Evolutionary conservation across 2,797 vertebrate genomes (phyloP).

Genomic region (Catostomus latipinnis): DNA sequence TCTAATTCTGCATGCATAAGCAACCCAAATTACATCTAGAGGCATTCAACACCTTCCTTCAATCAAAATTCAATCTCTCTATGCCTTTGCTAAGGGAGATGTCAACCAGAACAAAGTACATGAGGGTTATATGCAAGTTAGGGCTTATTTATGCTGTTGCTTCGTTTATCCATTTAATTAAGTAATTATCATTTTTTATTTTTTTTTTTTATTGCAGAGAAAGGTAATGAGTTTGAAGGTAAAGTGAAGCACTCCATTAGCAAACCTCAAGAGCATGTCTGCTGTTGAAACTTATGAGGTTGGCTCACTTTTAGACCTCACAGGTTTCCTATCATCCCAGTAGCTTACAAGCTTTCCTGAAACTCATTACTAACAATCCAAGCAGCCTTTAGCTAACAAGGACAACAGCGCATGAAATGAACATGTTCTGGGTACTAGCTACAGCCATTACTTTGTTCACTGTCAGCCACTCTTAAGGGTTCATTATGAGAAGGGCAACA

Average conservation of each 20-base stretch:
- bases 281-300: conserved; percentile 25
- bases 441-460: conserved; percentile 62
- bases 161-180: conserved; percentile 50
- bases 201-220: conserved; percentile 14
- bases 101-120: conserved; percentile 19
- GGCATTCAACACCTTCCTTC: conserved; percentile 18
- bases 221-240: conserved; percentile 54
- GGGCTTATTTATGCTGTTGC: conserved; percentile 32
- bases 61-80: conserved; percentile 47
- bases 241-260: conserved; percentile 54
- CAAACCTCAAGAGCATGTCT: conserved; percentile 12
- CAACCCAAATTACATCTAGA: conserved; percentile 34
- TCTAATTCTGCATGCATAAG: conserved; percentile 38
- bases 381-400: conserved; percentile 59
- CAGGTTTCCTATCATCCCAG: conserved; percentile 30
- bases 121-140: conserved; percentile 5
- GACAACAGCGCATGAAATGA: conserved; percentile 58
- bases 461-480: conserved; percentile 65
- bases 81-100: conserved; percentile 16
- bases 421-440: conserved; percentile 60
- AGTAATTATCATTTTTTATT: conserved; percentile 25
- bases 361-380: conserved; percentile 60
- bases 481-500: conserved; percentile 67
- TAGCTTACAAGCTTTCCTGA: conserved; percentile 2
- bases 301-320: conserved; percentile 40